Evolutionary conservation across 2,888 invertebrate genomes (phyloP).

Genomic region (Auanema sp.): DNA sequence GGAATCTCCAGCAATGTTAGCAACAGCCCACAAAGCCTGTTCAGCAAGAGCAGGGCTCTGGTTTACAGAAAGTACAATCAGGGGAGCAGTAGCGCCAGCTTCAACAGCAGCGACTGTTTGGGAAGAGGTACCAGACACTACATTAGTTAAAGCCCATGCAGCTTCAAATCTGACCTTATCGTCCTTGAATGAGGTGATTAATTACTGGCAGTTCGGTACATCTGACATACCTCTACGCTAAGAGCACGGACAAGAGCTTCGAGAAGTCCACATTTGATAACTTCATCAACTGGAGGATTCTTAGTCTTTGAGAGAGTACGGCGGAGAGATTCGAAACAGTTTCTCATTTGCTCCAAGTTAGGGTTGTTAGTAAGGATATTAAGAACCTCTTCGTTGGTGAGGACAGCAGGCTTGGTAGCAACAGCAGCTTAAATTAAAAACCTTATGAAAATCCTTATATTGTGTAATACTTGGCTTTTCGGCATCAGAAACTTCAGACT

Average conservation of each 20-base stretch:
- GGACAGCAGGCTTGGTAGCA: slow-evolving; percentile 7
- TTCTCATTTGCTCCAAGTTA: slow-evolving; percentile 41
- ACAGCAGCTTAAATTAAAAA: slow-evolving; percentile 7
- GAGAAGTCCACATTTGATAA: slow-evolving; percentile 83
- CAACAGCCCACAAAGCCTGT: slow-evolving; percentile 81
- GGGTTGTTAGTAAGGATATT: slow-evolving; percentile 45
- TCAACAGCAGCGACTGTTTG: slow-evolving; percentile 77
- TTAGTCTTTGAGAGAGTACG: slow-evolving; percentile 84
- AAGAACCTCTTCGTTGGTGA: slow-evolving; percentile 42
- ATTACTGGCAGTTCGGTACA: background rate
- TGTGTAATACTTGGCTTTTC: slow-evolving; percentile 18
- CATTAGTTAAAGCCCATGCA: slow-evolving; percentile 86
- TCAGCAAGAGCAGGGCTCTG: slow-evolving; percentile 76
- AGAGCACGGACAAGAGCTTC: slow-evolving; percentile 81
- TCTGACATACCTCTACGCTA: slow-evolving; percentile 35
- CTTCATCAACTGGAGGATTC: slow-evolving; percentile 85
- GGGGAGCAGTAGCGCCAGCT: slow-evolving; percentile 81
- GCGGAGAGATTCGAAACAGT: slow-evolving; percentile 67
- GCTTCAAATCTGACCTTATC: slow-evolving; percentile 80
- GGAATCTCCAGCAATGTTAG: slow-evolving; percentile 85
- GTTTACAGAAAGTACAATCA: slow-evolving; percentile 77
- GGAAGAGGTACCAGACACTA: slow-evolving; percentile 88
- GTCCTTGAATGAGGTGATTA: slow-evolving; percentile 53
- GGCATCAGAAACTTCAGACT: slow-evolving; percentile 25
- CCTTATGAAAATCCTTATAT: background rate